Base-by-base conservation (phyloP, 1,140 invertebrate genomes). In the Sycobia sp. region DNA sequence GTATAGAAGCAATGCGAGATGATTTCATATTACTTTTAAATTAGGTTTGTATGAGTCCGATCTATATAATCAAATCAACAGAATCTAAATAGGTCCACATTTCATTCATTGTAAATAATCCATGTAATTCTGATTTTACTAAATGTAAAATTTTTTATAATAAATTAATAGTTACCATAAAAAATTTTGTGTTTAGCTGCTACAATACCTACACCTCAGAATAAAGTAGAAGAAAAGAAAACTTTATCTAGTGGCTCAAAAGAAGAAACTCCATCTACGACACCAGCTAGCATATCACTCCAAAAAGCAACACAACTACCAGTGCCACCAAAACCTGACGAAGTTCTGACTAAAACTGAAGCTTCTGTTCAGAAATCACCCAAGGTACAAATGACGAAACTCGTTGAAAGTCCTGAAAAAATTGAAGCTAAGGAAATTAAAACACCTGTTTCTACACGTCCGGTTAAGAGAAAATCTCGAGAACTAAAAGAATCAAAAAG, bases 401-500 rank as follows among this genome's bases (percentile, higher is more conserved):
- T 51, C 5, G 32, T 39, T 32, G 14, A 58, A 39, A 13, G 18
- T 53, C 0, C 34, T 67, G 2, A 79, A 73, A 70, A 64, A n/a
- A 11, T 36, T 13, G 77, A 79, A n/a, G 41, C 47, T 34, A 62
- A 77, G 51, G 36, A 71, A 16, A 20, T 18, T 0, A 65, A 65
- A 38, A 65, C 57, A 2, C 63, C 63, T 14, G 29, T 59, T n/a
- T 57, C 61, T 2, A 32, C 58, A 16, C 39, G 63, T 41, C 49
- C 57, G 16, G 14, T 67, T 25, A 83, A 83, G 50, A 73, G 81
- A 67, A 83, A 82, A 69, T 72, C 77, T 4, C 76, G 77, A 58
- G 81, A 83, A 59, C 22, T 73, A 1, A 76, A 80, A 27, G 80
- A 82, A 56, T 71, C 74, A n/a, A 79, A 77, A 43, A 68, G 65